These are phyloP conservation scores for Sebastes kiyomatsui DNA, from an alignment of 2,797 vertebrate genomes.

Conservation along the genomic window DNA sequence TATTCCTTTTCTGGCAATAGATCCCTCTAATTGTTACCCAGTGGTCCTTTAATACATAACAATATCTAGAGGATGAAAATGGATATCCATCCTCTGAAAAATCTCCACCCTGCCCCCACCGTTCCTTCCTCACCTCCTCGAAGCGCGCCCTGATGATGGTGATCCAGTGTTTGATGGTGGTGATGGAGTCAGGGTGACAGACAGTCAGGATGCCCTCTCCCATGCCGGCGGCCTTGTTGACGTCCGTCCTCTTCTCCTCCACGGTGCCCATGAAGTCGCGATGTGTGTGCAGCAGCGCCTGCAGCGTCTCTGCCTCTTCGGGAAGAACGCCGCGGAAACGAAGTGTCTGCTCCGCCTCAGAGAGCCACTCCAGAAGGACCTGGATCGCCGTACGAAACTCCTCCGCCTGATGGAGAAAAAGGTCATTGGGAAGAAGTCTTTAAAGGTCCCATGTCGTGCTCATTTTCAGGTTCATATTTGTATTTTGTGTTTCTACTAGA, in stretches of 20 bases:
- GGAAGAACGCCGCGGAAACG: conserved; percentile 97
- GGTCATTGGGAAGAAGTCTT: neutral
- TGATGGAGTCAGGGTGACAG: conserved; percentile 97
- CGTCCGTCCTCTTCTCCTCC: conserved; percentile 92
- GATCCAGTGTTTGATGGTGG: conserved; percentile 99
- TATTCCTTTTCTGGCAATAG: too few species aligned
- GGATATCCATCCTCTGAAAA: neutral
- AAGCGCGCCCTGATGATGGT: conserved; percentile 98
- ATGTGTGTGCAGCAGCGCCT: conserved; percentile 90
- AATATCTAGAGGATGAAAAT: neutral
- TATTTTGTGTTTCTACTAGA: too few species aligned
- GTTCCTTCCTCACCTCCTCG: conserved; percentile 87
- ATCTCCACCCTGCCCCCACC: neutral
- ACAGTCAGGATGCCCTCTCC: conserved; percentile 92
- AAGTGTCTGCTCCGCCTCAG: conserved; percentile 95
- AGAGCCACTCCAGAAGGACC: conserved; percentile 96
- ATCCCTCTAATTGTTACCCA: too few species aligned
- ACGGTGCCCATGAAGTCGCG: conserved; percentile 97
- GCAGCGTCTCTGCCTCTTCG: conserved; percentile 92
- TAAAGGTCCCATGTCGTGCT: neutral
- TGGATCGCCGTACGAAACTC: conserved; percentile 95
- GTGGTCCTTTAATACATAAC: neutral
- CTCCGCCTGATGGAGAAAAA: conserved; percentile 87
- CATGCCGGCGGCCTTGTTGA: conserved; percentile 91
- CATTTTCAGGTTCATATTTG: too few species aligned